Percentiles rank a stretch among this genome's conserved stretches.
These are phyloP conservation scores for Nebria brevicollis DNA, from an alignment of 2,888 invertebrate genomes.

Conservation along the genomic window DNA sequence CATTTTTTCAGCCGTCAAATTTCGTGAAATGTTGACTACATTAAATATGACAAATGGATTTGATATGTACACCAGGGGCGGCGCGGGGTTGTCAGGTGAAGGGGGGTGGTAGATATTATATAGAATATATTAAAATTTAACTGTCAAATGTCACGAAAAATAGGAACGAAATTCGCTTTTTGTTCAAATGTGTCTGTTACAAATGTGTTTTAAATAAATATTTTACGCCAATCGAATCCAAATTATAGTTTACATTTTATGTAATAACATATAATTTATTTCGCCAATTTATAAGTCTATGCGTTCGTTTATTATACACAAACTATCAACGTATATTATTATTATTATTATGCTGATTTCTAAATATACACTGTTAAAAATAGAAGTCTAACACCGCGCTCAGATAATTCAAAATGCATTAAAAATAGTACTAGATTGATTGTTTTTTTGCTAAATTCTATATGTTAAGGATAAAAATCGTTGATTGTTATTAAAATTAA, in stretches of 20 bases:
- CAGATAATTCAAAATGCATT: too few species aligned
- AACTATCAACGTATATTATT: too few species aligned
- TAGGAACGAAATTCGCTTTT: background rate
- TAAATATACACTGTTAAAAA: too few species aligned
- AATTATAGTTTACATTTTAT: background rate
- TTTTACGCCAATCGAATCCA: background rate
- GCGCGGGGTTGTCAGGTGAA: background rate
- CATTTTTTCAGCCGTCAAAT: background rate
- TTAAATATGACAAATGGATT: background rate
- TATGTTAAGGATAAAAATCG: too few species aligned
- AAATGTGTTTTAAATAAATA: background rate
- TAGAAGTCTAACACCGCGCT: too few species aligned
- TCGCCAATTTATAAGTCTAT: too few species aligned
- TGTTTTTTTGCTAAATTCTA: too few species aligned
- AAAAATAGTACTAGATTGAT: too few species aligned
- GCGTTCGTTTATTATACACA: too few species aligned
- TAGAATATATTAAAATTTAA: background rate
- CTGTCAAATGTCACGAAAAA: conserved; percentile 1
- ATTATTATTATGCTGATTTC: too few species aligned
- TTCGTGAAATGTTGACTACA: background rate
- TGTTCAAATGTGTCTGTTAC: background rate
- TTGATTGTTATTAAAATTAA: too few species aligned
- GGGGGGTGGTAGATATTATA: background rate
- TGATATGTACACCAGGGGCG: background rate
- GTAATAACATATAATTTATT: too few species aligned